Base-by-base conservation (phyloP, 2,888 invertebrate genomes). In the Netelia melanura region DNA sequence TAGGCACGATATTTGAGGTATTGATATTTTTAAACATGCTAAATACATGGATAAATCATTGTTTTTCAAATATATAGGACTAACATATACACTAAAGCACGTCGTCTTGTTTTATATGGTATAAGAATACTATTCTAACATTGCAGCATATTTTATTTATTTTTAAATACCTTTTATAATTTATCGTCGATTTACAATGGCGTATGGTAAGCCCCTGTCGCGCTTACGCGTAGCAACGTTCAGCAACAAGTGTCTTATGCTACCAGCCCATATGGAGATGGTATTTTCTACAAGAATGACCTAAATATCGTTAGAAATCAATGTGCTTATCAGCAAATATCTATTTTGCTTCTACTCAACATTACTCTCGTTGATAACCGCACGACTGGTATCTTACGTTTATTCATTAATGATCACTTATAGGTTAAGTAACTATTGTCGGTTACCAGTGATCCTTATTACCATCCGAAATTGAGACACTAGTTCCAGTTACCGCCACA, bases 161-260 rank as follows among this genome's bases (percentile, higher is more conserved):
- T 61, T 61, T 56, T 21, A 23, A 61, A 11, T 21, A 61, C 25
- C 61, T 10, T 23, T 2, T 61, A n/a, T 54, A 11, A 21, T 1
- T 64, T 3, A 44, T 44, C 2, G 25, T 30, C 23, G 6, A 56
- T 3, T 58, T 43, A 48, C 30, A 30, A 17, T 54, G 10, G 3
- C 10, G 23, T 5, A 25, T 52, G 3, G 43, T 76, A 6, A 38
- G 76, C 17, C 52, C 38, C 8, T 11, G 17, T 43, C 25, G 38
- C 54, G 68, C 23, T 14, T 9, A 74, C 74, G 74, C 83, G 79
- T 74, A 74, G 71, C 74, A 44, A 83, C 78, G 68, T 38, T 23
- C 70, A 75, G 79, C 83, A 83, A 83, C 83, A 83, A 83, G 83
- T 83, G 83, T 83, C 75, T 38, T 38, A 38, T 38, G 38, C 38